Base-by-base conservation (phyloP, 1,140 invertebrate species). In the Adelges cooleyi region DNA sequence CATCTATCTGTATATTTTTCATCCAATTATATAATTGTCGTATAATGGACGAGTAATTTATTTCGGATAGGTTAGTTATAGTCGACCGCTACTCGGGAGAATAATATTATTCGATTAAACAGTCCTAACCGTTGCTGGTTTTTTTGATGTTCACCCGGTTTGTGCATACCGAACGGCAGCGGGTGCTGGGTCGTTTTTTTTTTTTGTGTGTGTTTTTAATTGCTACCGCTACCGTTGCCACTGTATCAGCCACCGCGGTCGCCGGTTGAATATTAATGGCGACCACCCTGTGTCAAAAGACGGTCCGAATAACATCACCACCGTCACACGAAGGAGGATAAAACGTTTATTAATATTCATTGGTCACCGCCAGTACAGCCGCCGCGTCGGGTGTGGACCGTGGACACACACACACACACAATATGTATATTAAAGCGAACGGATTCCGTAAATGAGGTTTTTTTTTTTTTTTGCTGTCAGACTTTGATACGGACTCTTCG, bases 281-380 rank as follows among this genome's bases (percentile, higher is more conserved):
- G 54, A 59, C 54, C 54, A 44, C 38, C 54, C 38, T 10, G 40
- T 44, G 40, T 44, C 38, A 22, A 27, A 44, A 44, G 22, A 59
- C n/a, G 22, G n/a, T 59, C 54, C 54, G 54, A 59, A 25, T 17
- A 33, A 44, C 17, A 53, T 33, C 36, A 56, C 38, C 8, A n/a
- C 6, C 33, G 17, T 22, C 27, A 48, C 46, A 9, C 9, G 22
- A 1, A 20, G 15, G 36, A 59, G 54, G 54, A 44, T 44, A 44
- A 59, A 59, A 59, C 23, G 54, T 44, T 44, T n/a, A n/a, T 59
- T 59, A 59, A 59, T 59, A 59, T 59, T 59, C 54, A 59, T 59
- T 44, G 54, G 42, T n/a, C 17, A 59, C 54, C 25, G 17, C 23
- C 29, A 18, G 13, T 20, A 13, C 17, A 5, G 27, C 29, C 51